These are phyloP conservation scores for Gallinago media DNA, from an alignment of 2,113 vertebrate genomes.

Conservation along the genomic window DNA sequence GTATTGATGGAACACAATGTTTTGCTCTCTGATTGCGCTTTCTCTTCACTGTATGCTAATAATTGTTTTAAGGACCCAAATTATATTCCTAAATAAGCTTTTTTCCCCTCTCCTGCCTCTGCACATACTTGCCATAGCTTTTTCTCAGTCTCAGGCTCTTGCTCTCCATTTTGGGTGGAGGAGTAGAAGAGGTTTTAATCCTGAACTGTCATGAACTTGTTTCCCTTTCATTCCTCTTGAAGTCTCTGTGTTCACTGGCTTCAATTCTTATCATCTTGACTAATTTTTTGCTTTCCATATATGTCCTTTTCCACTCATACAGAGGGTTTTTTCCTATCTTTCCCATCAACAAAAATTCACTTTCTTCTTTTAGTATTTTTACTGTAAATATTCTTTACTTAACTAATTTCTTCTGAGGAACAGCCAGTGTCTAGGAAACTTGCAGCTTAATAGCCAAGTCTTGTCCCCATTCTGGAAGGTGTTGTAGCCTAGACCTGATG, in stretches of 20 bases:
- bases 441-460: background rate
- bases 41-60: background rate
- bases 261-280: background rate
- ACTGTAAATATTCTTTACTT: background rate
- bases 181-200: background rate
- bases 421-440: background rate
- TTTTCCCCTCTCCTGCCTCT: background rate
- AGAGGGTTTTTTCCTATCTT: background rate
- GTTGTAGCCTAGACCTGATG: background rate
- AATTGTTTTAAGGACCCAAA: background rate
- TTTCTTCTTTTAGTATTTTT: background rate
- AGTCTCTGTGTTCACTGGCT: background rate
- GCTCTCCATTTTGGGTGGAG: background rate
- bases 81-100: background rate
- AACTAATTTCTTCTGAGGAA: background rate
- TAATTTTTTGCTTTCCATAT: background rate
- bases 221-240: background rate
- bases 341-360: background rate
- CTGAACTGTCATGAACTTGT: background rate
- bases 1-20: background rate
- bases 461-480: fast-evolving
- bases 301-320: background rate
- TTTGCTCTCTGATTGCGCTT: background rate
- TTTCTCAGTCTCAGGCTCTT: background rate
- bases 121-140: background rate